These are phyloP conservation scores for Mnemiopsis leidyi DNA, from an alignment of 37 sponge, comb jelly and placozoan species.

Conservation along the genomic window DNA sequence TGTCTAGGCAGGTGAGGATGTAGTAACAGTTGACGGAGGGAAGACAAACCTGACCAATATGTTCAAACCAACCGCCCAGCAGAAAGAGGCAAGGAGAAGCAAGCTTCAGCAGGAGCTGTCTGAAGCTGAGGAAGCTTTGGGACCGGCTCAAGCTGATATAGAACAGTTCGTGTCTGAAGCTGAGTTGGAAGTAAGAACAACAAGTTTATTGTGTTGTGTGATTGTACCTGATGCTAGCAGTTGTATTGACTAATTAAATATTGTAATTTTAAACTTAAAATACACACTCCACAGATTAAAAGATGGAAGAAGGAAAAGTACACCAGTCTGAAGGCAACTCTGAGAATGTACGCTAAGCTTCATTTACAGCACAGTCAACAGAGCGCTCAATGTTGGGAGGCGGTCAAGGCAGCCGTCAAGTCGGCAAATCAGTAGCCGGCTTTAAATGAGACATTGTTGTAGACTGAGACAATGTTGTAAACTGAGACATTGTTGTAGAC, in stretches of 20 bases:
- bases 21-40: neutral
- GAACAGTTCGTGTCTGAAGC: slow-evolving; percentile 44
- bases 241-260: neutral
- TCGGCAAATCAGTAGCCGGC: no score
- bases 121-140: slow-evolving; percentile 43
- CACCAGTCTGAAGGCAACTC: neutral
- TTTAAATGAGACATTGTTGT: no score
- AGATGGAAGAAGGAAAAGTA: slow-evolving; percentile 55
- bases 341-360: slow-evolving; percentile 59
- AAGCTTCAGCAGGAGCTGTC: slow-evolving; percentile 30
- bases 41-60: slow-evolving; percentile 15
- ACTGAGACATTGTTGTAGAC: no score
- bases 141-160: neutral
- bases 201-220: neutral
- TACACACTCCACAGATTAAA: no score
- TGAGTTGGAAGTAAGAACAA: slow-evolving; percentile 8
- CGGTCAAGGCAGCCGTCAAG: neutral
- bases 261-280: no score
- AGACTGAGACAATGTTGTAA: no score
- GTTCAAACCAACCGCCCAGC: slow-evolving; percentile 16
- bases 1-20: slow-evolving; percentile 49
- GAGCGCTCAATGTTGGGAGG: slow-evolving; percentile 41
- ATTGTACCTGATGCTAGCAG: no score
- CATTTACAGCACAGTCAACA: slow-evolving; percentile 52
- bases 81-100: slow-evolving; percentile 11